Percentiles rank a stretch among this genome's conserved stretches.
Evolutionary conservation across 2,797 vertebrate genomes (phyloP).

Genomic region (Geotrypetes seraphini): DNA sequence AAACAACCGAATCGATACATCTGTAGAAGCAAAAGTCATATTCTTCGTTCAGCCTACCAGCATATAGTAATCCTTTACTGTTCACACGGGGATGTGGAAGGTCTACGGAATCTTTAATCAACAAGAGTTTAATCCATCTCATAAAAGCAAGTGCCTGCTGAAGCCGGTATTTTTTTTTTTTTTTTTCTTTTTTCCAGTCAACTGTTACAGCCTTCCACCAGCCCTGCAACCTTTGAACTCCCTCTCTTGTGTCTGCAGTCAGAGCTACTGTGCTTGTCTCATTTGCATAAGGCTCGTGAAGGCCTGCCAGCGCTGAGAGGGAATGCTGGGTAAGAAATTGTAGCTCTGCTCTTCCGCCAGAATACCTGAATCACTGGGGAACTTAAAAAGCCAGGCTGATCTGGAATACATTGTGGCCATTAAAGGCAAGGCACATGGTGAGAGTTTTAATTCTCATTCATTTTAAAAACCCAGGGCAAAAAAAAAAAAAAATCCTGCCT

Average conservation of each 20-base stretch:
- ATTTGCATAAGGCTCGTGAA: conserved; percentile 43
- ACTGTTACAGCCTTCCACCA: conserved; percentile 32
- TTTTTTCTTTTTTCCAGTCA: conserved; percentile 13
- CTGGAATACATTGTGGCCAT: too few relatives aligned
- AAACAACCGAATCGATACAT: not conserved
- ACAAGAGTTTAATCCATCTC: conserved; percentile 18
- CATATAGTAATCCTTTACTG: conserved; percentile 8
- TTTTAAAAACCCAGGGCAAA: too few relatives aligned
- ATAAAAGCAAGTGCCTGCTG: conserved; percentile 22
- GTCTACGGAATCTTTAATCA: conserved; percentile 18
- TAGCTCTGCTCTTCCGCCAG: conserved; percentile 16
- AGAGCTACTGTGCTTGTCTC: conserved; percentile 26
- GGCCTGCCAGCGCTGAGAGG: conserved; percentile 19
- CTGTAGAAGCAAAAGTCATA: conserved; percentile 15
- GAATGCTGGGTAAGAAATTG: conserved; percentile 29
- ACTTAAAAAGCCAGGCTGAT: too few relatives aligned
- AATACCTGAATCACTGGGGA: conserved; percentile 26
- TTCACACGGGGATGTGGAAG: conserved; percentile 10
- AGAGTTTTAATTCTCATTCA: too few relatives aligned
- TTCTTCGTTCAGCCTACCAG: conserved; percentile 27
- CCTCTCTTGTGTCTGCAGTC: conserved; percentile 26
- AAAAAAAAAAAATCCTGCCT: too few relatives aligned
- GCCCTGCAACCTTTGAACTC: conserved; percentile 44
- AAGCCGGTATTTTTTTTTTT: conserved; percentile 4
- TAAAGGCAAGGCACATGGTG: too few relatives aligned